Conservation (phyloP, 92 coral and sea anemone genomes). For the Ricordea florida region DNA sequence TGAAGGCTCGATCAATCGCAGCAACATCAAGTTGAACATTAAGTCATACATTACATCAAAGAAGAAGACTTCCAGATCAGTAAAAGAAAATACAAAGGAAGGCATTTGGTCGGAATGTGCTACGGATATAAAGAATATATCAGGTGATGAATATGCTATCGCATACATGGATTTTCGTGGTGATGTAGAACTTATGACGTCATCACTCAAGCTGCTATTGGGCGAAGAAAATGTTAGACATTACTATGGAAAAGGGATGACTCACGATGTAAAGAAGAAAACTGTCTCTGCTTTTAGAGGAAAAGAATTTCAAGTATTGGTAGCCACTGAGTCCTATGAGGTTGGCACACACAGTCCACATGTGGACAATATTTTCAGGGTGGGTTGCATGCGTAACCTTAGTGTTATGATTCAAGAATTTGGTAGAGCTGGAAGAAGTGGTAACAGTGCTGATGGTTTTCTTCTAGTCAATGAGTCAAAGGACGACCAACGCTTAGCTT, state of each 20-base stretch:
- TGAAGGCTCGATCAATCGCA: not conserved
- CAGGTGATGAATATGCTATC: slow-evolving; percentile 39
- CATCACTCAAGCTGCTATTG: not conserved
- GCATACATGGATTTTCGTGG: slow-evolving; percentile 40
- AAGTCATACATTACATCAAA: not conserved
- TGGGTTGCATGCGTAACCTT: slow-evolving; percentile 61
- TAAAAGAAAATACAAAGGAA: not conserved
- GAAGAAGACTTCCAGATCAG: not conserved
- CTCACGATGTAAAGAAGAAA: slow-evolving; percentile 9
- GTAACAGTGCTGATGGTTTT: slow-evolving; percentile 24
- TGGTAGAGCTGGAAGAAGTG: slow-evolving; percentile 58
- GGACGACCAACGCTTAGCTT: slow-evolving; percentile 50
- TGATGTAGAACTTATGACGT: slow-evolving; percentile 27
- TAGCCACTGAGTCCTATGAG: slow-evolving; percentile 59
- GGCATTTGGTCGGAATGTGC: not conserved
- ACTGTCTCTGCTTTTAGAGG: slow-evolving; percentile 15
- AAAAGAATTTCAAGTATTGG: slow-evolving; percentile 44
- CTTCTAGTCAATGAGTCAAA: slow-evolving; percentile 30
- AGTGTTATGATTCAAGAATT: slow-evolving; percentile 51
- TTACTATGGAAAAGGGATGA: slow-evolving; percentile 26
- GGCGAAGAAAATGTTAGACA: slow-evolving; percentile 29
- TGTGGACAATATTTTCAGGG: slow-evolving; percentile 19
- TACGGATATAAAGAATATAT: slow-evolving; percentile 1
- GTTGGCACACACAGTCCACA: slow-evolving; percentile 65
- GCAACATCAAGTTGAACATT: slow-evolving; percentile 27